A percentile compares a stretch with the other conserved stretches of the same genome.
Evolutionary conservation across 2,888 invertebrate species (phyloP).

Genomic region (Hypomecis atomaria): DNA sequence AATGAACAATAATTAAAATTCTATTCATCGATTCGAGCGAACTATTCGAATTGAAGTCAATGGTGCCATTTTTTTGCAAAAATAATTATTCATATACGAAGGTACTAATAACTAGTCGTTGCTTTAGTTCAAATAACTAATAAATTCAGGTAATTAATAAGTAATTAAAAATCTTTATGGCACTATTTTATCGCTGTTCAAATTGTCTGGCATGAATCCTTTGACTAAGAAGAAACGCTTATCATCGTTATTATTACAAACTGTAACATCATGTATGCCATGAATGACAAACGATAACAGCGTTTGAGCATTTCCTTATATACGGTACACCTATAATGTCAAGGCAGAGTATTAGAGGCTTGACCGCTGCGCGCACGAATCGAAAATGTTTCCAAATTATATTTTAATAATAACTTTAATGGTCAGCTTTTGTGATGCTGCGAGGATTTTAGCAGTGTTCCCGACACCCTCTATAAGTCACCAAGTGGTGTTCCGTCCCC

Average conservation of each 20-base stretch:
- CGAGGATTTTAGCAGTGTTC: slow-evolving; percentile 52
- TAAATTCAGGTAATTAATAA: too few relatives aligned
- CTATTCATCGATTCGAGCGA: too few relatives aligned
- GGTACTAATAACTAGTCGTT: too few relatives aligned
- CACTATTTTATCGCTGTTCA: too few relatives aligned
- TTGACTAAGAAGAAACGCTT: too few relatives aligned
- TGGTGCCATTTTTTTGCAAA: too few relatives aligned
- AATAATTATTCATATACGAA: too few relatives aligned
- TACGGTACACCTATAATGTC: neutral
- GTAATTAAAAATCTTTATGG: too few relatives aligned
- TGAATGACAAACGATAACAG: slow-evolving; percentile 5
- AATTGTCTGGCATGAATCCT: too few relatives aligned
- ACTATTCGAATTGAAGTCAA: too few relatives aligned
- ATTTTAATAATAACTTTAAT: slow-evolving; percentile 9
- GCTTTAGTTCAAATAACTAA: too few relatives aligned
- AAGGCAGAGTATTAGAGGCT: slow-evolving; percentile 8
- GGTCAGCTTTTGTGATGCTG: slow-evolving; percentile 19
- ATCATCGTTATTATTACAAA: neutral
- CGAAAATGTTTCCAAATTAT: slow-evolving; percentile 3
- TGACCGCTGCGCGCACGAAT: neutral
- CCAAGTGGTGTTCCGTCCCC: slow-evolving; percentile 53
- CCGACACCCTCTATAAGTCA: slow-evolving; percentile 60
- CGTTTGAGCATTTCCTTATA: slow-evolving; percentile 5
- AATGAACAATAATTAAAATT: too few relatives aligned
- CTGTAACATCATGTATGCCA: neutral